Evolutionary conservation across 2,113 vertebrate genomes (phyloP).

Genomic region (Orycteropus afer): DNA sequence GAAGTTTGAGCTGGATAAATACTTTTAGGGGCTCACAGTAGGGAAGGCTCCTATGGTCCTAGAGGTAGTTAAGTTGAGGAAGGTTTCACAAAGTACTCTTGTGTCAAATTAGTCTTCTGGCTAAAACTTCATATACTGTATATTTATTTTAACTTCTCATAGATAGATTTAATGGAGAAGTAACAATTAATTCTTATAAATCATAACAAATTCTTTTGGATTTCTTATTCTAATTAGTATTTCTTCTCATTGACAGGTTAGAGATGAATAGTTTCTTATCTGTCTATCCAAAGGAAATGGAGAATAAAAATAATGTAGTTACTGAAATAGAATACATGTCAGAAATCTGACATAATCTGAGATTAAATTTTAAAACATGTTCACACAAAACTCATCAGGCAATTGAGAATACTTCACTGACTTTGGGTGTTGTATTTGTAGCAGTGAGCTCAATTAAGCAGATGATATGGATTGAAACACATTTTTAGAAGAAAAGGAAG

Average conservation of each 20-base stretch:
- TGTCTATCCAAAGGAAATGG: not conserved
- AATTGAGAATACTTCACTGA: not conserved
- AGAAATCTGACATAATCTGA: conserved; percentile 35
- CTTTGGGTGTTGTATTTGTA: not conserved
- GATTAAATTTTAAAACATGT: not conserved
- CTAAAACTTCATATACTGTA: not conserved
- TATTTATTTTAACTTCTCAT: conserved; percentile 32
- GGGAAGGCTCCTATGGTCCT: not conserved
- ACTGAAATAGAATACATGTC: not conserved
- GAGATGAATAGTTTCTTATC: conserved; percentile 33
- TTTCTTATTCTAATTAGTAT: conserved; percentile 14
- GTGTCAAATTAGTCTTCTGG: not conserved
- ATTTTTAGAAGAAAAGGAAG: not conserved
- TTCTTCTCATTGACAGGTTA: conserved; percentile 30
- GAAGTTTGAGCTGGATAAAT: not conserved
- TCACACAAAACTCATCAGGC: conserved; percentile 18
- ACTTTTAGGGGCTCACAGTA: not conserved
- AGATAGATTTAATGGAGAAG: conserved; percentile 2
- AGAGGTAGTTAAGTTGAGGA: not conserved
- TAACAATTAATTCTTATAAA: conserved; percentile 32
- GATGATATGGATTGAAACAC: not conserved
- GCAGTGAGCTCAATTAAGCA: not conserved
- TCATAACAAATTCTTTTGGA: conserved; percentile 28
- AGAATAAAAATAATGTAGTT: conserved; percentile 41
- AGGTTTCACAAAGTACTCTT: not conserved